Evolutionary conservation across 2,797 vertebrate genomes (phyloP), one percentile per base, ranked within the genome.

Genomic region (Tympanoctomys barrerae): DNA sequence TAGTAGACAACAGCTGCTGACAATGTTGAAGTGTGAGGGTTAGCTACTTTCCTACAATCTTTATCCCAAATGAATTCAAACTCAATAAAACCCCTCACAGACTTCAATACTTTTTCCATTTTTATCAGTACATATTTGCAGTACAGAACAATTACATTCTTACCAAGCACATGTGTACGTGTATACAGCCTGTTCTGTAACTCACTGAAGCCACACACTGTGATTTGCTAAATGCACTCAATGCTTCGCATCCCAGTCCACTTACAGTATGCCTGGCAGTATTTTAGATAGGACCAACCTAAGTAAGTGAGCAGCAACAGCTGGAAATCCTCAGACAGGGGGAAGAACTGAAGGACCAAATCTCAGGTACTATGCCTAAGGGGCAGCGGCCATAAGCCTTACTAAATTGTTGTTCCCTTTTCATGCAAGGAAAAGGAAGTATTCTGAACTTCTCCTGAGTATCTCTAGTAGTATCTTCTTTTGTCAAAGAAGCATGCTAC

Each of bases 11-110:
- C 0, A 18, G 79, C 28, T 19, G 54, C 26, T 77, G 59, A 62
- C 31, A 59, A 36, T 92, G 83, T 82, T 70, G 1, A 86, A 33
- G 57, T 78, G n/a, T 75, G 33, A 83, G 13, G 14, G 12, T 94
- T 94, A 66, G 71, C 61, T 86, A 36, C 70, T 94, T 92, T 87
- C 83, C 36, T 78, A 49, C 22, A 64, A 78, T 87, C 61, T 70
- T 33, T 39, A 6, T 84, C 84, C 13, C 14, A 80, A 87, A 16
- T 84, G 89, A 24, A 75, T 57, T 13, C 81, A 94, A 92, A 22
- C 26, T 49, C 79, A 79, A 57, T 57, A 57, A 57, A 88, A 71
- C 54, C 77, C 73, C 33, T 73, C 68, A 54, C 28, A 0, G 18
- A 75, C 16, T 68, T 94, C 54, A 92, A 46, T 19, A 52, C 19